Conservation (phyloP, 2,797 vertebrate genomes). For the Peromyscus nudipes region DNA sequence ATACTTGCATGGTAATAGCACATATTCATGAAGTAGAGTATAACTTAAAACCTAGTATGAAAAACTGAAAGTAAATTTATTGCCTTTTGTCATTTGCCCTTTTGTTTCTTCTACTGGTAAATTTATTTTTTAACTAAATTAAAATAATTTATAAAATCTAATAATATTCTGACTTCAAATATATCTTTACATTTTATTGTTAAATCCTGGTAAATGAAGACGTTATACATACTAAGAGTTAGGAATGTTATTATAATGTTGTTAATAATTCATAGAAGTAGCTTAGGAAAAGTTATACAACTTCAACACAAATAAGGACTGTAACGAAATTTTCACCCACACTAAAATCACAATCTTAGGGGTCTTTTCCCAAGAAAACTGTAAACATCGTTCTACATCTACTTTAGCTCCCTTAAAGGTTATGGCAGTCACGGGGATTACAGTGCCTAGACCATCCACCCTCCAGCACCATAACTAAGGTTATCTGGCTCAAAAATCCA, state of each 20-base stretch:
- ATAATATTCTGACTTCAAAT: conserved; percentile 49
- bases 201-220: conserved; percentile 13
- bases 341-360: neutral
- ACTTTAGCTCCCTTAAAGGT: neutral
- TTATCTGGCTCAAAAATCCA: conserved; percentile 40
- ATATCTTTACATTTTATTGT: conserved; percentile 8
- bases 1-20: neutral
- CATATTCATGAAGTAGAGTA: neutral
- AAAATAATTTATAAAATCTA: conserved; percentile 56
- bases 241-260: neutral
- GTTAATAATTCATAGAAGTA: conserved; percentile 26
- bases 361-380: neutral
- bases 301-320: conserved; percentile 21
- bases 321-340: neutral
- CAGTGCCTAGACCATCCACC: neutral
- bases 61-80: conserved; percentile 29
- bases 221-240: conserved; percentile 34
- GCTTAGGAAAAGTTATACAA: conserved; percentile 5
- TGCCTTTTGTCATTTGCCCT: neutral
- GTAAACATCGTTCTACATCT: conserved; percentile 17
- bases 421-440: neutral
- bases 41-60: conserved; percentile 43
- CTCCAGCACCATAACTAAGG: neutral
- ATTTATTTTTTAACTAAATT: conserved; percentile 41
- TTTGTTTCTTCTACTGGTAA: conserved; percentile 11